phyloP scores from a whole-genome alignment of 2,113 vertebrate species.

The Salvelinus alpinus region DNA sequence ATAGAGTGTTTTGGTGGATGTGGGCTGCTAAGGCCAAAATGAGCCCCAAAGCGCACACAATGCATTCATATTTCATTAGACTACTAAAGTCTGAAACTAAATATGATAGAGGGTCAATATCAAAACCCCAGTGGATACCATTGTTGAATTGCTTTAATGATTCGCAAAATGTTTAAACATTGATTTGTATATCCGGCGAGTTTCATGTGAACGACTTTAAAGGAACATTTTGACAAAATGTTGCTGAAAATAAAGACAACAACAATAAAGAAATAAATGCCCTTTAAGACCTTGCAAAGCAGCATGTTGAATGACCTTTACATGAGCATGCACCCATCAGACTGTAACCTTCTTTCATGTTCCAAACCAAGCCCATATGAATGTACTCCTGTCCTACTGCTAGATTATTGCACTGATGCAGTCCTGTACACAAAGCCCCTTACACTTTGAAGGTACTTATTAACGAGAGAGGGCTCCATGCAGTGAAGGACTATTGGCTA shows the following conservation, averaged over 20 bases:
- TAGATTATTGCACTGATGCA: no score
- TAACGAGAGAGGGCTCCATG: no score
- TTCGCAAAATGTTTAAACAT: neutral
- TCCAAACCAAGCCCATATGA: no score
- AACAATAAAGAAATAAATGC: neutral
- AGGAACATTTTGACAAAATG: neutral
- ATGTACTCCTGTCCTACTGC: no score
- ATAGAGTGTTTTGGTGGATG: slow-evolving; percentile 40
- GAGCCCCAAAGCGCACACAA: slow-evolving; percentile 17
- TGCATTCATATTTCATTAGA: slow-evolving; percentile 44
- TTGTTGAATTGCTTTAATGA: neutral
- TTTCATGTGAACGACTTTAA: neutral
- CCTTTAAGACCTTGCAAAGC: neutral
- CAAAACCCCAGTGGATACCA: neutral
- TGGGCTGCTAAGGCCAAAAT: slow-evolving; percentile 7
- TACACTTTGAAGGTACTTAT: no score
- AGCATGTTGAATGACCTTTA: no score
- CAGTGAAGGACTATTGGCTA: no score
- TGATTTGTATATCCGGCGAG: neutral
- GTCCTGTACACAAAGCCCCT: no score
- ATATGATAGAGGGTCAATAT: slow-evolving; percentile 7
- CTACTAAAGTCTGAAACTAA: slow-evolving; percentile 15
- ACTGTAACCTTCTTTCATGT: no score
- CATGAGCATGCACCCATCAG: no score
- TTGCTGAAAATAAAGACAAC: no score